Evolutionary conservation across 2,113 vertebrate species (phyloP).

Genomic region (Candoia aspera): DNA sequence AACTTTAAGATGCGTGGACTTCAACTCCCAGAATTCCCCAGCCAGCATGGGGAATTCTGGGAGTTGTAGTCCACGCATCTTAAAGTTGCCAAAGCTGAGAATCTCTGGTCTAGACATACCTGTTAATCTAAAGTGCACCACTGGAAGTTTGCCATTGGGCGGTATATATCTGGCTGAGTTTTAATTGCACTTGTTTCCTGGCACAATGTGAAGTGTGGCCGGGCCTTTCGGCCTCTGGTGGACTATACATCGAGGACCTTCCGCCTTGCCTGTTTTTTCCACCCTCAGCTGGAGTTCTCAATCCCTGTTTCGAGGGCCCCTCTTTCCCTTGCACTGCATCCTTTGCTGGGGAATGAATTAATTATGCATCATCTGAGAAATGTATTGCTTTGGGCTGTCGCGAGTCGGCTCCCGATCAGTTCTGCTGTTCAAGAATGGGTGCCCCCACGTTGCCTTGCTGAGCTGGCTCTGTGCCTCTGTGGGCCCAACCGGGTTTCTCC

Average conservation of each 20-base stretch:
- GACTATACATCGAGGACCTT: too few relatives aligned
- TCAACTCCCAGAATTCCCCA: background rate
- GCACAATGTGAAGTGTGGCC: too few relatives aligned
- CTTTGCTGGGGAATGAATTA: background rate
- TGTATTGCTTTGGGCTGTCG: background rate
- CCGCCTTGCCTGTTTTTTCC: background rate
- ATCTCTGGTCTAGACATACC: too few relatives aligned
- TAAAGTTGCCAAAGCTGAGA: too few relatives aligned
- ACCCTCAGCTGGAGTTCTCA: background rate
- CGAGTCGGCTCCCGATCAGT: background rate
- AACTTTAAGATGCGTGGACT: background rate
- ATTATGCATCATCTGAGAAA: background rate
- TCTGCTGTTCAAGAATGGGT: background rate
- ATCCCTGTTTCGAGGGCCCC: background rate
- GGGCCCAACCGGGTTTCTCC: background rate
- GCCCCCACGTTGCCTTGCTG: background rate
- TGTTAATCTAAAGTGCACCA: too few relatives aligned
- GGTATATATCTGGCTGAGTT: too few relatives aligned
- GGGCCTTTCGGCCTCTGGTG: too few relatives aligned
- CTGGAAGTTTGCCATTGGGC: too few relatives aligned
- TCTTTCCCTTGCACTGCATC: background rate
- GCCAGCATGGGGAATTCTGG: background rate
- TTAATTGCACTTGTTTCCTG: too few relatives aligned
- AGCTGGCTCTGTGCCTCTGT: background rate
- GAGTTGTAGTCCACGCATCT: background rate